Percentiles rank a stretch among this genome's conserved stretches.
These are phyloP conservation scores for Clarias pachynema DNA, from an alignment of 2,797 vertebrate species.

Conservation along the genomic window DNA sequence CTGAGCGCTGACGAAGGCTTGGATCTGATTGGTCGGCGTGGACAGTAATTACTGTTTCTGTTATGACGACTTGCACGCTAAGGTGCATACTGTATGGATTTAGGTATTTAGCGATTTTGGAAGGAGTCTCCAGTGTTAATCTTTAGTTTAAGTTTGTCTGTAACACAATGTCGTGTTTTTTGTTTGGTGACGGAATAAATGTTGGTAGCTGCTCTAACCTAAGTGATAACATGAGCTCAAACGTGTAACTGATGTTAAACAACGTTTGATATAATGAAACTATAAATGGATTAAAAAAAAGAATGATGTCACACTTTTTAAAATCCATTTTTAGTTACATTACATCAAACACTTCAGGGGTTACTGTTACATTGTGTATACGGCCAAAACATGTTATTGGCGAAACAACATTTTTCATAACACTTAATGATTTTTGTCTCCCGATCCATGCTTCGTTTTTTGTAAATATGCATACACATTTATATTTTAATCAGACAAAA, in stretches of 20 bases:
- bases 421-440: too few relatives aligned
- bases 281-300: background rate
- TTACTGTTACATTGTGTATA: too few relatives aligned
- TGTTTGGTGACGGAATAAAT: background rate
- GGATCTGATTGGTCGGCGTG: background rate
- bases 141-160: background rate
- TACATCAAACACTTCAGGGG: background rate
- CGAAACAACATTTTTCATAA: too few relatives aligned
- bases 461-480: too few relatives aligned
- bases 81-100: background rate
- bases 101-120: background rate
- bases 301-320: background rate
- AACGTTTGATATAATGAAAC: background rate
- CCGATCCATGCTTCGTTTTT: too few relatives aligned
- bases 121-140: background rate
- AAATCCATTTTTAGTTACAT: too few relatives aligned
- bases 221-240: background rate
- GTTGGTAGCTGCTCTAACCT: background rate
- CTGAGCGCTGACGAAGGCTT: background rate
- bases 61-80: background rate
- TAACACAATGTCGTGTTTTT: background rate
- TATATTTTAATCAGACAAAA: too few relatives aligned
- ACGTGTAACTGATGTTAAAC: background rate
- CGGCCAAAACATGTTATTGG: too few relatives aligned
- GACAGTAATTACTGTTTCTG: too few relatives aligned